Evolutionary conservation across 2,113 vertebrate genomes (phyloP), one percentile per base, ranked within the genome.

Genomic region (Myrmophylax atrothorax): DNA sequence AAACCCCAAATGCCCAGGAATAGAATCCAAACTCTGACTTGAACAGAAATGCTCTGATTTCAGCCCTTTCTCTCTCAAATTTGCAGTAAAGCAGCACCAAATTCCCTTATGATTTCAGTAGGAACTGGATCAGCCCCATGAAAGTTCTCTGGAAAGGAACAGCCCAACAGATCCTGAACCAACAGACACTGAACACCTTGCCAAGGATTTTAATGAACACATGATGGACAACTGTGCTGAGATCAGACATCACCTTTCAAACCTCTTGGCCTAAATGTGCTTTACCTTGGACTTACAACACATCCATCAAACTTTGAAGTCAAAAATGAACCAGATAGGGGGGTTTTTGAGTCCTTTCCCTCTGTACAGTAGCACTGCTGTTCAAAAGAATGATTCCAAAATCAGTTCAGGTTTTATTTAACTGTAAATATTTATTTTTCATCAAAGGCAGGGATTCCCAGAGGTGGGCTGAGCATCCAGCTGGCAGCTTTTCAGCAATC

Each of bases 351-450:
- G 73, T 37, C 69, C 49, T 78, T 87, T 89, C 80, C 68, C 12
- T 0, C 26, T 23, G 15, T 64, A 97, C 91, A 96, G 94, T 91
- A 92, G 89, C 78, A n/a, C 53, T 72, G 69, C 52, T 96, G 91
- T 96, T 95, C 29, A 58, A 85, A 75, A 84, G 49, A 78, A 64
- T 47, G 40, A 87, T 84, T 87, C 35, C 67, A 76, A 90, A 92
- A 86, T 76, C 7, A 92, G 85, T 86, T 77, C 60, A 76, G 67
- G 79, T 90, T 96, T 86, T 88, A 69, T 88, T 90, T 92, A 87
- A 96, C 69, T 14, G 68, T 87, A 96, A 96, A 92, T 95, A 93
- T 96, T 96, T 95, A 69, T 93, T 96, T 93, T 95, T 77, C 93
- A 58, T 91, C 93, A 84, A 91, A 94, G 89, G 68, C 75, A 64